phyloP scores from a whole-genome alignment of 2,888 invertebrate species.

The Patella ulyssiponensis region DNA sequence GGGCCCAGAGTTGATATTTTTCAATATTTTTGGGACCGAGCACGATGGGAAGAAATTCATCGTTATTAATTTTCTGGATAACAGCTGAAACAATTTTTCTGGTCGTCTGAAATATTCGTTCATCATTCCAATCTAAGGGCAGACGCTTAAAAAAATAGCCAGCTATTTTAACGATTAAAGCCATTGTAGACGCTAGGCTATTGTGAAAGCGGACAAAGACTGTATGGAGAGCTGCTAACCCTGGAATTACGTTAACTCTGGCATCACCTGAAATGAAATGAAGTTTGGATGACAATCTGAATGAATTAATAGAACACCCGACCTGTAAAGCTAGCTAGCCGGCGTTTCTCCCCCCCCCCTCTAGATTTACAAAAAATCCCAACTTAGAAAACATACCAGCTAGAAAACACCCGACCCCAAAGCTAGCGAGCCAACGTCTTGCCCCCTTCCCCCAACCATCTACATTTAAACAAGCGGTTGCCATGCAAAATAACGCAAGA shows the following conservation, averaged over 20 bases:
- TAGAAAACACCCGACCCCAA: too few relatives aligned
- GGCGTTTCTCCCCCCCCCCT: too few relatives aligned
- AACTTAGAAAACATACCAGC: too few relatives aligned
- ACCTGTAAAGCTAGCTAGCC: too few relatives aligned
- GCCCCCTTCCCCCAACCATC: too few relatives aligned
- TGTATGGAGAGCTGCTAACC: background rate
- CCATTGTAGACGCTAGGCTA: background rate
- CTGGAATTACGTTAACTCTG: background rate
- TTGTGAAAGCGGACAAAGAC: background rate
- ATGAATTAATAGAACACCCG: too few relatives aligned
- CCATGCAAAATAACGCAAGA: too few relatives aligned
- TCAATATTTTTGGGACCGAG: background rate
- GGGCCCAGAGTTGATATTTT: background rate
- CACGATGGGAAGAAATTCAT: background rate
- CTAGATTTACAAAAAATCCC: too few relatives aligned
- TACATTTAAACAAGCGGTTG: too few relatives aligned
- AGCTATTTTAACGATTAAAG: background rate
- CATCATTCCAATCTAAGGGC: slow-evolving; percentile 20
- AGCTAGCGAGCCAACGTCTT: too few relatives aligned
- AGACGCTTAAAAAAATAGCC: background rate
- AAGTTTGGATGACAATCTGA: too few relatives aligned
- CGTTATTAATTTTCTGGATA: background rate
- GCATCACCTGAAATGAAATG: background rate
- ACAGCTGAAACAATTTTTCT: background rate
- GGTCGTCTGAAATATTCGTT: background rate